Percentiles rank a stretch among this genome's conserved stretches.
These are phyloP conservation scores for Habrosyne pyritoides DNA, from an alignment of 2,888 invertebrate species.

Conservation along the genomic window DNA sequence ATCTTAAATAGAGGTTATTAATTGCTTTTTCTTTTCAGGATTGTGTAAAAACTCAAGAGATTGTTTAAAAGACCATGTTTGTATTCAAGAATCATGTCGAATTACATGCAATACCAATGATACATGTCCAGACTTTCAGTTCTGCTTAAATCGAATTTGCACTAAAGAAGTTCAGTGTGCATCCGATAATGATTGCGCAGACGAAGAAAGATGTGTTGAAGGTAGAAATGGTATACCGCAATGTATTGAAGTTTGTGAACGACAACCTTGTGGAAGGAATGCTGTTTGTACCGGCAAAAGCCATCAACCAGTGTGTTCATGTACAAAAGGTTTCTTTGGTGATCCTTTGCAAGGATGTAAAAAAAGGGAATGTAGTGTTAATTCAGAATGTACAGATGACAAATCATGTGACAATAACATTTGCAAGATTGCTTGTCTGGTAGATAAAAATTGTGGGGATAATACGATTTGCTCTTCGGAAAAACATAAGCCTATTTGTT, in stretches of 20 bases:
- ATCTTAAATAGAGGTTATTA: too few species aligned
- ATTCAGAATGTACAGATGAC: constrained; percentile 90
- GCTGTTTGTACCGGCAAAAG: constrained; percentile 89
- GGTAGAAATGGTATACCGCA: constrained; percentile 88
- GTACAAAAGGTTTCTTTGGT: constrained; percentile 91
- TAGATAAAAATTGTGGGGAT: constrained; percentile 92
- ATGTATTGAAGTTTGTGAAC: constrained; percentile 90
- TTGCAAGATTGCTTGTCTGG: constrained; percentile 94
- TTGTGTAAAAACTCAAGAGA: constrained; percentile 92
- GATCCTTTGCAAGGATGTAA: constrained; percentile 92
- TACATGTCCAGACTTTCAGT: constrained; percentile 93
- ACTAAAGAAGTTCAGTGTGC: constrained; percentile 91
- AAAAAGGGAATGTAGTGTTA: constrained; percentile 88
- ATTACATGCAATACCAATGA: constrained; percentile 91
- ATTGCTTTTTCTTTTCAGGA: too few species aligned
- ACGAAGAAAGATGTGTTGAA: constrained; percentile 88
- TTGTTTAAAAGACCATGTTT: constrained; percentile 93
- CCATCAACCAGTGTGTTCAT: constrained; percentile 90
- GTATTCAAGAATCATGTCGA: constrained; percentile 93
- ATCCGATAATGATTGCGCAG: constrained; percentile 88
- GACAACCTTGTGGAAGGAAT: constrained; percentile 90
- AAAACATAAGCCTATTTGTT: constrained; percentile 88
- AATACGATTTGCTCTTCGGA: constrained; percentile 94
- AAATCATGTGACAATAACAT: constrained; percentile 92
- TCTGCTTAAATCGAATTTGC: constrained; percentile 92